Evolutionary conservation across 2,113 vertebrate species (phyloP).

Genomic region (Hydrochoerus hydrochaeris): DNA sequence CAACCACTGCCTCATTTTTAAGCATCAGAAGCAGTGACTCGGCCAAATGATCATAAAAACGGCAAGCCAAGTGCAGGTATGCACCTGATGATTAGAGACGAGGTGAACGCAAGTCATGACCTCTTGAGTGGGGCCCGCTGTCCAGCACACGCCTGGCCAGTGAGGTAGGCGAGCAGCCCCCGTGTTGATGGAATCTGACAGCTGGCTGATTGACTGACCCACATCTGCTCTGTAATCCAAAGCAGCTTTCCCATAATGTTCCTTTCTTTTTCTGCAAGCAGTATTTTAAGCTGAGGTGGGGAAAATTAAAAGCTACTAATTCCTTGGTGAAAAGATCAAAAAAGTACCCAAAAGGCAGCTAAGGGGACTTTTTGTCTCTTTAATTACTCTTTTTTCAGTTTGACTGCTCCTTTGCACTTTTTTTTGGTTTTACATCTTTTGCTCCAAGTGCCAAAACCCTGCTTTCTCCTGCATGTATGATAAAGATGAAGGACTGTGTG

Average conservation of each 20-base stretch:
- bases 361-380: conserved; percentile 73
- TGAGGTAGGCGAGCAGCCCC: fast-evolving
- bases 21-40: background rate
- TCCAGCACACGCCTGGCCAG: background rate
- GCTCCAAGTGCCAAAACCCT: conserved; percentile 68
- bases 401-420: conserved; percentile 70
- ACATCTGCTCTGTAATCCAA: conserved; percentile 28
- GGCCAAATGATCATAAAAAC: background rate
- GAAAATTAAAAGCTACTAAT: conserved; percentile 76
- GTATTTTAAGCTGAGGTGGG: conserved; percentile 72
- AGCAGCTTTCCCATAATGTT: background rate
- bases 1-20: background rate
- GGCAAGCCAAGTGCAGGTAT: background rate
- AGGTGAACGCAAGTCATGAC: background rate
- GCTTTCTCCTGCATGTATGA: conserved; percentile 23
- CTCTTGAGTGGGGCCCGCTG: background rate
- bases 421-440: conserved; percentile 76
- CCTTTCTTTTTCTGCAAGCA: conserved; percentile 49
- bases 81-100: background rate
- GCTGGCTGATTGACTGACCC: background rate
- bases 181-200: background rate
- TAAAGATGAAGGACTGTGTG: conserved; percentile 15
- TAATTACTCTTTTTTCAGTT: conserved; percentile 75
- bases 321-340: conserved; percentile 81
- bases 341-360: conserved; percentile 80